Conservation (phyloP, 2,113 vertebrate genomes). For the Myodes glareolus region DNA sequence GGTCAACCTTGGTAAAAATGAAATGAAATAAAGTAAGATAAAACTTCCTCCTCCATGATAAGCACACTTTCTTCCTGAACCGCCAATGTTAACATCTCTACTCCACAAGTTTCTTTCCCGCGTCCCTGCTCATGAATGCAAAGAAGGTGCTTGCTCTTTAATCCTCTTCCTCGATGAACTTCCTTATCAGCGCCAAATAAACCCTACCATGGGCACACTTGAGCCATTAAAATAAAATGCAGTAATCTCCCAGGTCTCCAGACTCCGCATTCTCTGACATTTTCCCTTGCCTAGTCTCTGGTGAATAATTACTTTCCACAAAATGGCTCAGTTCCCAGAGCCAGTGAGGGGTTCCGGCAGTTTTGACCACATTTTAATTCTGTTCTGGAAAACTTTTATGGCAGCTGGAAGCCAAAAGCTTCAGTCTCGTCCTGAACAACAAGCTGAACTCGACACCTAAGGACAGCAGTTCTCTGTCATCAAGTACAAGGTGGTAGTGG, state of each 20-base stretch:
- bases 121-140: constrained; percentile 35
- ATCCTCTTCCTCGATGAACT: constrained; percentile 46
- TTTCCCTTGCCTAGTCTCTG: background rate
- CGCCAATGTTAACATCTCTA: constrained; percentile 42
- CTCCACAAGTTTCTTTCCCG: constrained; percentile 58
- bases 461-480: background rate
- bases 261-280: background rate
- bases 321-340: constrained; percentile 53
- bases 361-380: constrained; percentile 32
- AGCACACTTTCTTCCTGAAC: constrained; percentile 56
- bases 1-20: constrained; percentile 38
- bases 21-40: constrained; percentile 43
- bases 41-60: constrained; percentile 46
- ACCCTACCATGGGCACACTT: constrained; percentile 28
- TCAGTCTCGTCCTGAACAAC: constrained; percentile 1
- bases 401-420: constrained; percentile 51
- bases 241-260: background rate
- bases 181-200: constrained; percentile 58
- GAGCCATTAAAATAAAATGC: constrained; percentile 50
- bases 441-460: constrained; percentile 16
- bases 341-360: constrained; percentile 40
- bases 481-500: background rate
- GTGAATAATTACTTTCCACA: constrained; percentile 51
- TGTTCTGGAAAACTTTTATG: constrained; percentile 29
- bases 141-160: constrained; percentile 31